Conservation (phyloP, 2,797 vertebrate species). For the Eidolon dupreanum region DNA sequence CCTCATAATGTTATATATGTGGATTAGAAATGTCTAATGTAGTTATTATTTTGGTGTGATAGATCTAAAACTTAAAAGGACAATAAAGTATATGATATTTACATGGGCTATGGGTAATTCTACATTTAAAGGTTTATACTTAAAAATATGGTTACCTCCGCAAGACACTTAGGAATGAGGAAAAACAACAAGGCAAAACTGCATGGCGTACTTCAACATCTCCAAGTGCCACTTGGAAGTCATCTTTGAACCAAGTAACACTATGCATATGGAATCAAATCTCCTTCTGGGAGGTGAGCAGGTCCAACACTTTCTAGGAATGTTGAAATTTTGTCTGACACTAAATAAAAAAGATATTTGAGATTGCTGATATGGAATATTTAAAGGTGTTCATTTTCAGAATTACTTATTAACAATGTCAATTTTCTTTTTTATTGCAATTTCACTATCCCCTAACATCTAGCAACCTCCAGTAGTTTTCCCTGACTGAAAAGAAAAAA, state of each 20-base stretch:
- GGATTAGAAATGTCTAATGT: not conserved
- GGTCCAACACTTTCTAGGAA: conserved; percentile 77
- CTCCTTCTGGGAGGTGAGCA: conserved; percentile 71
- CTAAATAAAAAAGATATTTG: conserved; percentile 64
- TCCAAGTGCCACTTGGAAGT: not conserved
- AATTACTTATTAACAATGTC: not conserved
- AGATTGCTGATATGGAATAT: not conserved
- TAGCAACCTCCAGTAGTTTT: conserved; percentile 10
- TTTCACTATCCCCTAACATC: not conserved
- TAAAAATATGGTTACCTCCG: not conserved
- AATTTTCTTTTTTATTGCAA: not conserved
- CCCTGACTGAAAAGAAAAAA: not conserved
- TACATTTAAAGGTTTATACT: not conserved
- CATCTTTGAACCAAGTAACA: not conserved
- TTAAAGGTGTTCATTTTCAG: not conserved
- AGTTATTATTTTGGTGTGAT: not conserved
- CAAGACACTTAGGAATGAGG: not conserved
- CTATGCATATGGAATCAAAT: conserved; percentile 70
- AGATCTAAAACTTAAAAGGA: not conserved
- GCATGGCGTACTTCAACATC: not conserved
- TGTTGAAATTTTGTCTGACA: conserved; percentile 67
- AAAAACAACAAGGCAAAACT: not conserved
- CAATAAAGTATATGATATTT: not conserved
- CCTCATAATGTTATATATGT: not conserved
- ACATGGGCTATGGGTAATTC: not conserved